phyloP scores from a whole-genome alignment of 2,797 vertebrate genomes.

The Loriculus beryllinus region DNA sequence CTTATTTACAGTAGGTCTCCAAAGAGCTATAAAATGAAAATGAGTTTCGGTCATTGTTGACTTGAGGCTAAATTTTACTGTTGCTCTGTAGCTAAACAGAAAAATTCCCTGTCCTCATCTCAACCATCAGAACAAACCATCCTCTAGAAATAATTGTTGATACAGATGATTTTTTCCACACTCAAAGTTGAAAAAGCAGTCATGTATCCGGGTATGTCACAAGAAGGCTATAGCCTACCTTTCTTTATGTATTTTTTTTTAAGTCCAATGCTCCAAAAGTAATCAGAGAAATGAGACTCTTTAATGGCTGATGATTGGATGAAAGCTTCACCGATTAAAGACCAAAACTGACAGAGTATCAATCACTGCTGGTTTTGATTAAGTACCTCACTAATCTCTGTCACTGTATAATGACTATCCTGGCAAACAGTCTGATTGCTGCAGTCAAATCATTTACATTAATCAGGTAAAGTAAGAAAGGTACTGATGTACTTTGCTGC shows the following conservation, averaged over 20 bases:
- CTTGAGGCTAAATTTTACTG: neutral
- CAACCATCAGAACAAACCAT: neutral
- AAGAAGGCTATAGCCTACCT: neutral
- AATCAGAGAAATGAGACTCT: slow-evolving; percentile 55
- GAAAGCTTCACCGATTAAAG: slow-evolving; percentile 70
- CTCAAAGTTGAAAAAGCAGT: neutral
- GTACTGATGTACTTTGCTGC: neutral
- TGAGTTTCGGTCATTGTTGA: neutral
- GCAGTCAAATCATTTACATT: slow-evolving; percentile 66
- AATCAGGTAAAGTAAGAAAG: slow-evolving; percentile 60
- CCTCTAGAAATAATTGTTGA: neutral
- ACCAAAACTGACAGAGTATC: slow-evolving; percentile 61
- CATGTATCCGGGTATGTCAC: neutral
- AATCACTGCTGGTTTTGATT: slow-evolving; percentile 71
- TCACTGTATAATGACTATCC: slow-evolving; percentile 66
- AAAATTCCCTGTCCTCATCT: neutral
- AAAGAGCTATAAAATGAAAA: neutral
- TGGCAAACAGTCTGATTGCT: slow-evolving; percentile 64
- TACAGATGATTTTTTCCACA: neutral
- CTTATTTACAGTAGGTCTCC: neutral
- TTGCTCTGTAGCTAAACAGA: neutral
- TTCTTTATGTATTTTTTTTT: neutral
- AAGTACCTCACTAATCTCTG: slow-evolving; percentile 67
- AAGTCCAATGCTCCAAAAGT: slow-evolving; percentile 15
- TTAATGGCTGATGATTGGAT: slow-evolving; percentile 59